Percentiles rank a stretch among this genome's conserved stretches.
Conservation (phyloP, 1,140 invertebrate genomes). For the Geopemphigus sp. region DNA sequence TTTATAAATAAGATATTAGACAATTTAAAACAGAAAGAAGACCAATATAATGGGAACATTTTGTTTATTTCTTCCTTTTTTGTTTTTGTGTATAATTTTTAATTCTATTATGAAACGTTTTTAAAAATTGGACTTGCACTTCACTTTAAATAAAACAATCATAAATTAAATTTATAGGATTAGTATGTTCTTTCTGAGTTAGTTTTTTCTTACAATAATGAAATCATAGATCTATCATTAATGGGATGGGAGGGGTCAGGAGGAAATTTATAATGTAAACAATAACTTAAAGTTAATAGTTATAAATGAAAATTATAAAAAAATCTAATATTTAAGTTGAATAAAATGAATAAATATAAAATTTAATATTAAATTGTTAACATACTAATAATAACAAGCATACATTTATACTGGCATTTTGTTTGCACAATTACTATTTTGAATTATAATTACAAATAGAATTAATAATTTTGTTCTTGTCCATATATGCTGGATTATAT, state of each 20-base stretch:
- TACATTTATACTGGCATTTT: constrained; percentile 32
- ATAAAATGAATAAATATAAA: constrained; percentile 49
- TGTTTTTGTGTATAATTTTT: constrained; percentile 3
- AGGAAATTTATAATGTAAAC: constrained; percentile 46
- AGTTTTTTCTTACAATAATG: constrained; percentile 31
- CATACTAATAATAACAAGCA: constrained; percentile 49
- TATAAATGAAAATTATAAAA: constrained; percentile 50
- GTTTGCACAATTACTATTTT: constrained; percentile 42
- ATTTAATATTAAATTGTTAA: constrained; percentile 50
- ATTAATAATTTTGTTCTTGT: constrained; percentile 40
- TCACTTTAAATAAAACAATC: constrained; percentile 20
- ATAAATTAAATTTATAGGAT: constrained; percentile 41
- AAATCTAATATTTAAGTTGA: constrained; percentile 49
- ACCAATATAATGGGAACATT: not conserved
- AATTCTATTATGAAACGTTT: constrained; percentile 27
- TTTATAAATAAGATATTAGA: not conserved
- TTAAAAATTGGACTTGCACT: constrained; percentile 33
- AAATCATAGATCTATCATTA: constrained; percentile 23
- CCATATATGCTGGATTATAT: constrained; percentile 7
- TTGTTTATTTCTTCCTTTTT: constrained; percentile 40
- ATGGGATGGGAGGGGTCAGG: not conserved
- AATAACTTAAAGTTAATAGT: constrained; percentile 48
- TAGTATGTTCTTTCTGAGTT: constrained; percentile 34
- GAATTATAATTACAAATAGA: constrained; percentile 40
- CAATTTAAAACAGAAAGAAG: not conserved